Evolutionary conservation across 2,888 invertebrate genomes (phyloP), one percentile per base, ranked within the genome.

Genomic region (Chorisops tibialis): DNA sequence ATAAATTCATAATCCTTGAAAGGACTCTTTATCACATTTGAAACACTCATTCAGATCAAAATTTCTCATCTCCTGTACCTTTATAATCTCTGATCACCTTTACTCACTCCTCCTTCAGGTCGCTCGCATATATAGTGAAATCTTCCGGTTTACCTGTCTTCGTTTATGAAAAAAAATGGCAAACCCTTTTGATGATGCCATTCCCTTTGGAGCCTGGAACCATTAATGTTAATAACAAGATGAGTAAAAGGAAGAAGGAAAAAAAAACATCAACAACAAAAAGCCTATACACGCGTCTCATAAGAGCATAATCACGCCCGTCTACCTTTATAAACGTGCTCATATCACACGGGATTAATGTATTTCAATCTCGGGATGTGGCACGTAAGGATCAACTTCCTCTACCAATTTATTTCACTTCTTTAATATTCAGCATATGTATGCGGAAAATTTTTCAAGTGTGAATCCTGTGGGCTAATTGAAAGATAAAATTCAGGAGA

Each of bases 201-300:
- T 49, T 52, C 38, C 14, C 39, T 41, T 39, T 56, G 24, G 51
- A 56, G 43, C 45, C 56, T 41, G 50, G 51, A 49, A 58, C 63
- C 63, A 63, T 63, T 63, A 63, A 63, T 61, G 63, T 63, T 63
- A 63, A 63, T 63, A 63, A 63, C 61, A 63, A 54, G 61, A 60
- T 50, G 50, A 51, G 50, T 56, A 58, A 45, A 9, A 5, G 43
- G 61, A 47, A 51, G 58, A 56, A 37, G 45, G 61, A 61, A 45
- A n/a, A n/a, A n/a, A n/a, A n/a, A n/a, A n/a, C n/a, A n/a, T n/a
- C n/a, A n/a, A n/a, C n/a, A n/a, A 61, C 43, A 56, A 56, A 56
- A 39, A 43, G 52, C 21, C 56, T 49, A 22, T 56, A 56, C 41
- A 60, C 50, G 38, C 38, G 30, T 56, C 12, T 21, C 22, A 30